Conservation (phyloP, 2,888 invertebrate genomes). For the Cinara cedri region DNA sequence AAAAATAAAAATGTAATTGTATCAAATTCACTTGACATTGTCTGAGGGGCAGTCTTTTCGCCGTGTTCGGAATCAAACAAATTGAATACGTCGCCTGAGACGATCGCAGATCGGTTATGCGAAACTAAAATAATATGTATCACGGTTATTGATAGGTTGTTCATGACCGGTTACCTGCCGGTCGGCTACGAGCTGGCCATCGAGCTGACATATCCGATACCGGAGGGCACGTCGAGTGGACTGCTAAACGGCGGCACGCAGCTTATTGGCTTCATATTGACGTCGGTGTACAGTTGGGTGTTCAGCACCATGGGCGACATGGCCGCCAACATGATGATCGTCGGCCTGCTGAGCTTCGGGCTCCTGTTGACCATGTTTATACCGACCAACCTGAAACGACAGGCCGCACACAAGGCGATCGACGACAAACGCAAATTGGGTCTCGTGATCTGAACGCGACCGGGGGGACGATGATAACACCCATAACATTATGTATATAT, state of each 20-base stretch:
- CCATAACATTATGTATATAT: neutral
- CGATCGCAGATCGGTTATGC: too few species aligned
- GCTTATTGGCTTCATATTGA: constrained; percentile 60
- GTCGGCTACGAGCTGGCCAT: constrained; percentile 61
- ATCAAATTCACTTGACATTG: too few species aligned
- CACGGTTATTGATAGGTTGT: constrained; percentile 66
- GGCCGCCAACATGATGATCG: constrained; percentile 82
- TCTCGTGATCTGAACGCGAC: constrained; percentile 1
- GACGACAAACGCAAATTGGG: constrained; percentile 40
- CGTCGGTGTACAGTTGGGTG: constrained; percentile 57
- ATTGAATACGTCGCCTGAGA: too few species aligned
- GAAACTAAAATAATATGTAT: too few species aligned
- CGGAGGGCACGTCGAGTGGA: constrained; percentile 61
- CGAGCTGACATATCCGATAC: constrained; percentile 61
- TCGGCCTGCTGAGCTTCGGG: constrained; percentile 76
- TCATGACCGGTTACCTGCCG: constrained; percentile 64
- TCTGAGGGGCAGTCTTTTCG: too few species aligned
- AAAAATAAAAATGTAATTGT: too few species aligned
- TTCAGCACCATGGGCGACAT: constrained; percentile 73
- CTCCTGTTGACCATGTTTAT: constrained; percentile 82
- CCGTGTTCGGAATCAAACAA: too few species aligned
- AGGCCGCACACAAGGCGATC: constrained; percentile 69
- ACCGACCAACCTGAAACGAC: constrained; percentile 78
- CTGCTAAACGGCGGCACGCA: constrained; percentile 61
- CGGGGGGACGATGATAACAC: too few species aligned